Evolutionary conservation across 2,797 vertebrate species (phyloP).

Genomic region (Ptychadena robeensis): DNA sequence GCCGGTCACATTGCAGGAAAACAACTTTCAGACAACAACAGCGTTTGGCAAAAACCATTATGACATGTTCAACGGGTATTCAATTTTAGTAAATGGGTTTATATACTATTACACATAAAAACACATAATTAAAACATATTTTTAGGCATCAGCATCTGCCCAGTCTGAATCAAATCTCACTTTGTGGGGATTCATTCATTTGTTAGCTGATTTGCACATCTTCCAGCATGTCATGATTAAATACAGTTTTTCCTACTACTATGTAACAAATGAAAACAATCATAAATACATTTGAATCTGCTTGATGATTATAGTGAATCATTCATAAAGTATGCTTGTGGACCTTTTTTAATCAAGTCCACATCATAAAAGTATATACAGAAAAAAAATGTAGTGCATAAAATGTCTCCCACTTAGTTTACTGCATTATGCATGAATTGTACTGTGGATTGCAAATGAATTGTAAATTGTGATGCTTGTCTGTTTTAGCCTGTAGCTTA

Average conservation of each 20-base stretch:
- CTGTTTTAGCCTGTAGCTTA: constrained; percentile 11
- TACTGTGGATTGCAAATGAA: background rate
- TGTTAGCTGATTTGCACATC: too few relatives aligned
- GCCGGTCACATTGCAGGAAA: too few relatives aligned
- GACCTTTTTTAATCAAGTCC: background rate
- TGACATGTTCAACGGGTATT: too few relatives aligned
- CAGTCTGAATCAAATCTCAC: too few relatives aligned
- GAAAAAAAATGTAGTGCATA: background rate
- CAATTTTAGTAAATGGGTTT: too few relatives aligned
- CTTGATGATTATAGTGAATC: background rate
- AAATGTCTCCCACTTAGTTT: background rate
- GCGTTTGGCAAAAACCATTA: too few relatives aligned
- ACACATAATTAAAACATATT: too few relatives aligned
- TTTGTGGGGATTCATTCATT: too few relatives aligned
- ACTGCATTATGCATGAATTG: background rate
- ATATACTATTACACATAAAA: too few relatives aligned
- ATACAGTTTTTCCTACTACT: background rate
- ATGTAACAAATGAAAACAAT: background rate
- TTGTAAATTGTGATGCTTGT: constrained; percentile 5
- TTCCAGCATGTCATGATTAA: too few relatives aligned
- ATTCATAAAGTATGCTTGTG: background rate
- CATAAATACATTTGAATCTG: background rate
- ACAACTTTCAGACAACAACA: too few relatives aligned
- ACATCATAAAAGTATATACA: background rate
- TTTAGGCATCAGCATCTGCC: too few relatives aligned